Evolutionary conservation across 2,888 invertebrate genomes (phyloP).

Genomic region (Melangyna quadrimaculata): DNA sequence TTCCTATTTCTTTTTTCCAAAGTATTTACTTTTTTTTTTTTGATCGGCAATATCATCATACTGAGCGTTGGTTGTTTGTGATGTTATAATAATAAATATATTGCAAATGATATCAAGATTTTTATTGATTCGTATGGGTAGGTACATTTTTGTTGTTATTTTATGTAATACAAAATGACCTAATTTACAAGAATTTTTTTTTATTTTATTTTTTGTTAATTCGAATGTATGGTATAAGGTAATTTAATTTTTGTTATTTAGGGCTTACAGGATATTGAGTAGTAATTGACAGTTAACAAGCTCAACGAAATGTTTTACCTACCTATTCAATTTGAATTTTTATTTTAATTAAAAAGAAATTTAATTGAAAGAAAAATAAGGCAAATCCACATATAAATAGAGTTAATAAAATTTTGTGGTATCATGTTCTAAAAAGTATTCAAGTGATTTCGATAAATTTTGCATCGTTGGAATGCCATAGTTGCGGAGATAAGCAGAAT

Average conservation of each 20-base stretch:
- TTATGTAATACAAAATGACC: background rate
- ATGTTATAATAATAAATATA: conserved; percentile 30
- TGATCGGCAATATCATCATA: conserved; percentile 4
- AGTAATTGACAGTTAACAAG: conserved; percentile 12
- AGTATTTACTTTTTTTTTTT: conserved; percentile 19
- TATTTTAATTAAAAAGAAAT: background rate
- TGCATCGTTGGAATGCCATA: too few relatives aligned
- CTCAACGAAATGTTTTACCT: background rate
- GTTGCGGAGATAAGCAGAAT: too few relatives aligned
- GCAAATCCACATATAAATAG: too few relatives aligned
- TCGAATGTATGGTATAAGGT: background rate
- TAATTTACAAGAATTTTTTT: conserved; percentile 5
- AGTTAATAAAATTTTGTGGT: too few relatives aligned
- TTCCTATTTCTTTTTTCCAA: too few relatives aligned
- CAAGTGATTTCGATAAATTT: too few relatives aligned
- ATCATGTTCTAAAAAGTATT: too few relatives aligned
- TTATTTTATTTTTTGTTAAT: background rate
- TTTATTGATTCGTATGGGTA: conserved; percentile 15
- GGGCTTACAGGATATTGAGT: conserved; percentile 9
- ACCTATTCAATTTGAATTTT: background rate
- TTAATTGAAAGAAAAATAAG: background rate
- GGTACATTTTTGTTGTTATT: background rate
- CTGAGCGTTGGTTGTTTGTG: conserved; percentile 28
- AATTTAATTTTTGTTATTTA: background rate
- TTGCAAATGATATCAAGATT: conserved; percentile 15